These are phyloP conservation scores for Drosophila persimilis DNA, from an alignment of 1,140 invertebrate genomes.

Conservation along the genomic window DNA sequence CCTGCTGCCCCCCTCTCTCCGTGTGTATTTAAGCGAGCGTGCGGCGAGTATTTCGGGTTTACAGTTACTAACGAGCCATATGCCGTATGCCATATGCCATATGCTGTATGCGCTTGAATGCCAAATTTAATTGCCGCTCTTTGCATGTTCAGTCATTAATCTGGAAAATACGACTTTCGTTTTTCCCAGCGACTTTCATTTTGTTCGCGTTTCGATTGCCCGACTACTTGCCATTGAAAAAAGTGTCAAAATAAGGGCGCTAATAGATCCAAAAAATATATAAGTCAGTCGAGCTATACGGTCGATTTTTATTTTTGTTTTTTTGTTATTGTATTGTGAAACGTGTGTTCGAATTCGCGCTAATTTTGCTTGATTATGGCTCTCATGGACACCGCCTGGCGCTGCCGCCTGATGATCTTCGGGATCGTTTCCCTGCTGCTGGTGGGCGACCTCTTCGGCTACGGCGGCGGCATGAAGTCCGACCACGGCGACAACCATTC, in stretches of 20 bases:
- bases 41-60: constrained; percentile 46
- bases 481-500: constrained; percentile 56
- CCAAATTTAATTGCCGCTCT: constrained; percentile 73
- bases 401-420: constrained; percentile 79
- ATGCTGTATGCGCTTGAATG: constrained; percentile 73
- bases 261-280: constrained; percentile 16
- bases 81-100: constrained; percentile 61
- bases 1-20: neutral
- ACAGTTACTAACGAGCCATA: constrained; percentile 72
- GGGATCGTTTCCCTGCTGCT: constrained; percentile 69
- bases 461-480: constrained; percentile 73
- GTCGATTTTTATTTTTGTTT: neutral
- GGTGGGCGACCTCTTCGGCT: constrained; percentile 79
- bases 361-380: constrained; percentile 36
- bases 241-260: constrained; percentile 55
- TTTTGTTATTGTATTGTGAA: constrained; percentile 19
- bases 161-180: constrained; percentile 60
- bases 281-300: constrained; percentile 1
- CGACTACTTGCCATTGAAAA: constrained; percentile 47
- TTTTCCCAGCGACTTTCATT: constrained; percentile 52
- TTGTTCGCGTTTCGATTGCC: neutral
- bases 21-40: constrained; percentile 2
- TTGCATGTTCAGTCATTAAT: constrained; percentile 50
- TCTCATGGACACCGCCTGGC: constrained; percentile 77
- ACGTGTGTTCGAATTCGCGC: constrained; percentile 22